A percentile compares a stretch with the other conserved stretches of the same genome.
Evolutionary conservation across 1,140 invertebrate species (phyloP).

Genomic region (Manduca sexta): DNA sequence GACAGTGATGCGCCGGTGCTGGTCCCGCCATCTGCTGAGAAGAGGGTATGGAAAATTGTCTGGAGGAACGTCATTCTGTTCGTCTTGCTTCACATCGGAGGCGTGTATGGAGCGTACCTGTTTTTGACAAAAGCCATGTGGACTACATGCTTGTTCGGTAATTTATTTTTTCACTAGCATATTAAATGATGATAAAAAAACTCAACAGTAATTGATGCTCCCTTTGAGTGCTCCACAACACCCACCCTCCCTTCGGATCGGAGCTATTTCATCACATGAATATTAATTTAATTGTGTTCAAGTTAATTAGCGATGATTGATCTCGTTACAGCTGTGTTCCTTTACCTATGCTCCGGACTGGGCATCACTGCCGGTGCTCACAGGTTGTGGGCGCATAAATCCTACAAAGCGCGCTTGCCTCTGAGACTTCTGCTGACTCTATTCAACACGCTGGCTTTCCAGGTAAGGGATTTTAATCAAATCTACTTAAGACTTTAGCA

Average conservation of each 20-base stretch:
- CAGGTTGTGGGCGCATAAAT: slow-evolving; percentile 81
- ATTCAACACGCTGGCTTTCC: slow-evolving; percentile 79
- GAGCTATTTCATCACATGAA: too few relatives aligned
- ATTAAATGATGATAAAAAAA: too few relatives aligned
- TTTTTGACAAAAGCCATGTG: slow-evolving; percentile 78
- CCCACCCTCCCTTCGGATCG: too few relatives aligned
- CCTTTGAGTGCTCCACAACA: too few relatives aligned
- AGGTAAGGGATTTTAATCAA: slow-evolving; percentile 73
- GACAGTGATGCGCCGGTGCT: slow-evolving; percentile 18
- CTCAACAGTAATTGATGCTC: too few relatives aligned
- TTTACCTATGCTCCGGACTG: slow-evolving; percentile 67
- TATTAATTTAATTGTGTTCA: too few relatives aligned
- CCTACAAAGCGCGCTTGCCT: slow-evolving; percentile 81
- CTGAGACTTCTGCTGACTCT: slow-evolving; percentile 76
- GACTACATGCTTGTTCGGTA: slow-evolving; percentile 79
- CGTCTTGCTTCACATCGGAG: slow-evolving; percentile 78
- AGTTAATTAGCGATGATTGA: background rate
- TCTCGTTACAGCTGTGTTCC: slow-evolving; percentile 51
- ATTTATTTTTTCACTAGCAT: slow-evolving; percentile 21
- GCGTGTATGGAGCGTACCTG: slow-evolving; percentile 83
- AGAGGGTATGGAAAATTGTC: slow-evolving; percentile 75
- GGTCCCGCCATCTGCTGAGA: slow-evolving; percentile 40
- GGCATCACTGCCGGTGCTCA: slow-evolving; percentile 84
- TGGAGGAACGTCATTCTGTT: slow-evolving; percentile 89
- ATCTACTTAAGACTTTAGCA: background rate